Conservation (phyloP, 2,797 vertebrate species). For the Melanogrammus aeglefinus region DNA sequence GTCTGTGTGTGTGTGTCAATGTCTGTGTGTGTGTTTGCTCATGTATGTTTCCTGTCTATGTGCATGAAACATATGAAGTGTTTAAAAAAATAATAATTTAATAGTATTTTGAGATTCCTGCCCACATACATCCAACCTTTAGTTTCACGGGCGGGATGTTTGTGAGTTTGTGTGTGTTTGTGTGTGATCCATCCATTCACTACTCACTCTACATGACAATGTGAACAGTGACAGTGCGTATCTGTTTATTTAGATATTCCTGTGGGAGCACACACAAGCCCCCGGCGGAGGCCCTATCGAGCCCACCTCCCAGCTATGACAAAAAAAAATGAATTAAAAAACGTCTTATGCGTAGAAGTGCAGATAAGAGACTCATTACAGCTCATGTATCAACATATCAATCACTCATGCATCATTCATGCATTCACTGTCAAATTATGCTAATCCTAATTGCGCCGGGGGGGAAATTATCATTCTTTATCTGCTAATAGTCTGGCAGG, state of each 20-base stretch:
- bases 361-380: conserved; percentile 71
- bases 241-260: neutral
- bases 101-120: neutral
- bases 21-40: neutral
- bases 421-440: conserved; percentile 70
- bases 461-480: conserved; percentile 71
- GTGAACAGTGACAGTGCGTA: neutral
- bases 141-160: neutral
- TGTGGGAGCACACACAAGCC: neutral
- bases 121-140: neutral
- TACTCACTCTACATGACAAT: neutral
- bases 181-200: neutral
- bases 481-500: conserved; percentile 70
- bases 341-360: conserved; percentile 47
- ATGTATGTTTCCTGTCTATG: neutral
- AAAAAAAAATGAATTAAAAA: conserved; percentile 27
- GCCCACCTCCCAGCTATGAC: conserved; percentile 36
- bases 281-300: conserved; percentile 25
- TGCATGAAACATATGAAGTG: neutral
- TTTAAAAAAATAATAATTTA: too few species aligned
- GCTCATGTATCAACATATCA: conserved; percentile 64
- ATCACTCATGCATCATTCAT: conserved; percentile 70
- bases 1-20: conserved; percentile 8
- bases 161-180: neutral
- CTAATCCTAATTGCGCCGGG: conserved; percentile 74